phyloP scores from a whole-genome alignment of 2,888 invertebrate species.

The Caenorhabditis sp. region DNA sequence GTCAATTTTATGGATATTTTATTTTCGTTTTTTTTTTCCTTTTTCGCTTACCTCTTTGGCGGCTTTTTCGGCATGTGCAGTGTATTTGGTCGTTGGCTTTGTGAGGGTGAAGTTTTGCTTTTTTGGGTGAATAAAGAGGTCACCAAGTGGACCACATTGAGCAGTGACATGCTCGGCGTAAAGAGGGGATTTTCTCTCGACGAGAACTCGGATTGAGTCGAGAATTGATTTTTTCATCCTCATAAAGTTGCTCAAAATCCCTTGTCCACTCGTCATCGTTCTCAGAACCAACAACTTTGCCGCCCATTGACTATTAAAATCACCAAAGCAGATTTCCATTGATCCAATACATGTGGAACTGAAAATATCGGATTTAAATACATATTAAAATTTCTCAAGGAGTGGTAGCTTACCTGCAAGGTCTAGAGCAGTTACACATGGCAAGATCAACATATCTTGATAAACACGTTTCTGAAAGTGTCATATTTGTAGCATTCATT shows the following conservation, averaged over 20 bases:
- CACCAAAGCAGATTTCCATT: slow-evolving; percentile 33
- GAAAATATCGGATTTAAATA: neutral
- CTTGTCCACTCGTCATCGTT: slow-evolving; percentile 18
- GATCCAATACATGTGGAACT: slow-evolving; percentile 14
- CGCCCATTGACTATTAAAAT: slow-evolving; percentile 28
- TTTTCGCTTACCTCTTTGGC: slow-evolving; percentile 25
- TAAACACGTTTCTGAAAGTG: slow-evolving; percentile 17
- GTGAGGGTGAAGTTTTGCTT: slow-evolving; percentile 9
- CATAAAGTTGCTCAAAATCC: slow-evolving; percentile 16
- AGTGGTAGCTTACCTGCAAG: slow-evolving; percentile 17
- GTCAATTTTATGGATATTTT: neutral
- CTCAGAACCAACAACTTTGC: slow-evolving; percentile 28
- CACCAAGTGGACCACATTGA: slow-evolving; percentile 25
- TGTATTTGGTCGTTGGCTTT: slow-evolving; percentile 13
- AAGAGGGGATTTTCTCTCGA: slow-evolving; percentile 23
- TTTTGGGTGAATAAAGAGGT: slow-evolving; percentile 30
- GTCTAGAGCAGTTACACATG: slow-evolving; percentile 25
- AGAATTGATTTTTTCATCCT: slow-evolving; percentile 10
- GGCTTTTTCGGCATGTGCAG: slow-evolving; percentile 19
- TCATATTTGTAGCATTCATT: slow-evolving; percentile 18
- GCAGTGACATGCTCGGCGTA: slow-evolving; percentile 27
- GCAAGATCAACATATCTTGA: slow-evolving; percentile 12
- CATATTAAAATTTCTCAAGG: too few relatives aligned
- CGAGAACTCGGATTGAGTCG: slow-evolving; percentile 12
- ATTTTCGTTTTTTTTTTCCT: too few relatives aligned